A percentile compares a stretch with the other conserved stretches of the same genome.
These are phyloP conservation scores for Helicoverpa armigera DNA, from an alignment of 1,140 invertebrate species.

Conservation along the genomic window DNA sequence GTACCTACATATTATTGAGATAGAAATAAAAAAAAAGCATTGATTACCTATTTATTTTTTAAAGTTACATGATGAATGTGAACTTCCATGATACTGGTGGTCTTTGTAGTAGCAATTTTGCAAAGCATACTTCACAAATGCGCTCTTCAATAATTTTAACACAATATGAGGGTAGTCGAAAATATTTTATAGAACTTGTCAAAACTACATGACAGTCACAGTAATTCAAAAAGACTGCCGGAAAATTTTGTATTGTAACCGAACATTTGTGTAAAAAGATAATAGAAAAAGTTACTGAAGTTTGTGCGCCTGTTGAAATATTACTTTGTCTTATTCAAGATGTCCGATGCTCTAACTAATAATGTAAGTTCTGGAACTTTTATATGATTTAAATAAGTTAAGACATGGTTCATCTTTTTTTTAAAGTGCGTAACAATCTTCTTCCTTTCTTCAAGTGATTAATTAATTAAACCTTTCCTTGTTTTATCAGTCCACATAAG, in stretches of 20 bases:
- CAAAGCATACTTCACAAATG: neutral
- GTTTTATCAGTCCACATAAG: too few species aligned
- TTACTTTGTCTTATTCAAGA: neutral
- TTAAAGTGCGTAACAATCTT: too few species aligned
- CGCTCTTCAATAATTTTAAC: too few species aligned
- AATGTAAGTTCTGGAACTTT: neutral
- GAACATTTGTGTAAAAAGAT: neutral
- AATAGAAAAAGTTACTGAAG: neutral
- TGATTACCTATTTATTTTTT: too few species aligned
- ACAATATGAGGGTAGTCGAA: slow-evolving; percentile 1
- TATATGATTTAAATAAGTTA: neutral
- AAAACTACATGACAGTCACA: neutral
- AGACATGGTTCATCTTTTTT: neutral
- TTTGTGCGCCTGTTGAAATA: neutral
- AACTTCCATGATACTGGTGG: too few species aligned
- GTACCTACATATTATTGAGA: too few species aligned
- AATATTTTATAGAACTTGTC: too few species aligned
- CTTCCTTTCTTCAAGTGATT: too few species aligned
- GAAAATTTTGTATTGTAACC: neutral
- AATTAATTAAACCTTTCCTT: too few species aligned
- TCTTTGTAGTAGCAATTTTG: neutral
- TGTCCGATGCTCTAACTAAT: neutral
- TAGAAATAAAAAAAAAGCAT: too few species aligned
- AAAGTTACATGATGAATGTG: too few species aligned
- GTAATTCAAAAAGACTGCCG: neutral